Conservation (phyloP, 2,888 invertebrate genomes). For the Tortricodes alternella region DNA sequence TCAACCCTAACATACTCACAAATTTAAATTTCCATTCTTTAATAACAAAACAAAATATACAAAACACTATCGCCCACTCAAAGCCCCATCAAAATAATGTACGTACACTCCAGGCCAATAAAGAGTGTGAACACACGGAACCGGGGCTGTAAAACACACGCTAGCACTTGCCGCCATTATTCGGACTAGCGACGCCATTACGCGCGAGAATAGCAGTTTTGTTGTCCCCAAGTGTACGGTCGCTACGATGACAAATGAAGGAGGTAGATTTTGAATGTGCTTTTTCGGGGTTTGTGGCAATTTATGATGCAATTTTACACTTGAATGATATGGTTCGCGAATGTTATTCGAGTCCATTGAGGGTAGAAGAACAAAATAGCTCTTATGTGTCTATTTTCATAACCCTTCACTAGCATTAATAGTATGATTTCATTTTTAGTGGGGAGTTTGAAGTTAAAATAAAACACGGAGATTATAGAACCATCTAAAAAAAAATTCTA, state of each 20-base stretch:
- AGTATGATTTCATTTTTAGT: too few species aligned
- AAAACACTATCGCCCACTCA: conserved; percentile 18
- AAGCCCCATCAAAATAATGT: conserved; percentile 25
- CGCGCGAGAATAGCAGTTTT: conserved; percentile 47
- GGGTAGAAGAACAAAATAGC: too few species aligned
- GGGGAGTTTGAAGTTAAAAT: too few species aligned
- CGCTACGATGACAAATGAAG: conserved; percentile 49
- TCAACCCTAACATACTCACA: too few species aligned
- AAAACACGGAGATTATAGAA: too few species aligned
- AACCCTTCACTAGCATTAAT: too few species aligned
- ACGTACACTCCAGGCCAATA: conserved; percentile 25
- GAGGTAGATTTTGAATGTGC: conserved; percentile 32
- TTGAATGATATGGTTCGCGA: neutral
- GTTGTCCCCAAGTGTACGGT: conserved; percentile 53
- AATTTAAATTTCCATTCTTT: too few species aligned
- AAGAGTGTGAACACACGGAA: conserved; percentile 33
- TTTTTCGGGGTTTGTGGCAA: conserved; percentile 26
- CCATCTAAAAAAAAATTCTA: neutral
- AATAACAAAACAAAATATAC: neutral
- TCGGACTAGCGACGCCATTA: conserved; percentile 51
- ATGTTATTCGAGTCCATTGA: neutral
- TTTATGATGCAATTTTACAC: conserved; percentile 9
- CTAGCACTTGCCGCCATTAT: conserved; percentile 44
- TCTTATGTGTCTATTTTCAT: too few species aligned
- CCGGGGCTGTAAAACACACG: conserved; percentile 34